Percentiles rank a stretch among this genome's conserved stretches.
Evolutionary conservation across 2,797 vertebrate species (phyloP).

Genomic region (Chelon labrosus): DNA sequence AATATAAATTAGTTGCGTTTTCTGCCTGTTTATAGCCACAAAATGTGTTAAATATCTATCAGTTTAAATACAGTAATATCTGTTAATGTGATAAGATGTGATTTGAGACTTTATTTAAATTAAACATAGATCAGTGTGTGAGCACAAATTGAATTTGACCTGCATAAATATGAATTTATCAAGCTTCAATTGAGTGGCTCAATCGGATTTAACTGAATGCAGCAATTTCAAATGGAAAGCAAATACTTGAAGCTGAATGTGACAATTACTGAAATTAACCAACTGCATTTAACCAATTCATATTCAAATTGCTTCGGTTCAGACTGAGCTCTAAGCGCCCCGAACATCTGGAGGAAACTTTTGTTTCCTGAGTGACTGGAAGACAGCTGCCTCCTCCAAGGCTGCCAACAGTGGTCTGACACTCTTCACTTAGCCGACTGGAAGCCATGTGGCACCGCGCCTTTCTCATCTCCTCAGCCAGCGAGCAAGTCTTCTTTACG

Average conservation of each 20-base stretch:
- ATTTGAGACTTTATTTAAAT: slow-evolving; percentile 34
- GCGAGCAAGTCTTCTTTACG: slow-evolving; percentile 50
- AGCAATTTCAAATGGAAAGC: slow-evolving; percentile 53
- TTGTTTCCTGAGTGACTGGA: slow-evolving; percentile 65
- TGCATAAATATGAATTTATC: slow-evolving; percentile 42
- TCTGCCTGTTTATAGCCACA: neutral
- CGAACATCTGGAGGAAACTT: slow-evolving; percentile 75
- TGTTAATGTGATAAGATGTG: slow-evolving; percentile 38
- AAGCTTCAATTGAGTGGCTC: slow-evolving; percentile 10
- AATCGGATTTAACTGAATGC: slow-evolving; percentile 17
- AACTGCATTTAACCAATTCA: slow-evolving; percentile 54
- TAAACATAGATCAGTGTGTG: slow-evolving; percentile 33
- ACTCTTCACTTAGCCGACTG: slow-evolving; percentile 59
- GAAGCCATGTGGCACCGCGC: slow-evolving; percentile 62
- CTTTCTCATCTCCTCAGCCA: slow-evolving; percentile 57
- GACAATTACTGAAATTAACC: slow-evolving; percentile 56
- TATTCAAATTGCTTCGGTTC: slow-evolving; percentile 64
- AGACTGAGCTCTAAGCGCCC: slow-evolving; percentile 28
- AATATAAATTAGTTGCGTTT: no score
- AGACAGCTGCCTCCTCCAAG: slow-evolving; percentile 70
- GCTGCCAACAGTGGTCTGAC: slow-evolving; percentile 58
- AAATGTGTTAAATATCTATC: slow-evolving; percentile 26
- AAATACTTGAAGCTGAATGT: slow-evolving; percentile 54
- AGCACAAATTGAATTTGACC: slow-evolving; percentile 37
- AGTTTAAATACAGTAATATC: slow-evolving; percentile 30